These are phyloP conservation scores for Baronia brevicornis DNA, from an alignment of 2,888 invertebrate genomes.

Conservation along the genomic window DNA sequence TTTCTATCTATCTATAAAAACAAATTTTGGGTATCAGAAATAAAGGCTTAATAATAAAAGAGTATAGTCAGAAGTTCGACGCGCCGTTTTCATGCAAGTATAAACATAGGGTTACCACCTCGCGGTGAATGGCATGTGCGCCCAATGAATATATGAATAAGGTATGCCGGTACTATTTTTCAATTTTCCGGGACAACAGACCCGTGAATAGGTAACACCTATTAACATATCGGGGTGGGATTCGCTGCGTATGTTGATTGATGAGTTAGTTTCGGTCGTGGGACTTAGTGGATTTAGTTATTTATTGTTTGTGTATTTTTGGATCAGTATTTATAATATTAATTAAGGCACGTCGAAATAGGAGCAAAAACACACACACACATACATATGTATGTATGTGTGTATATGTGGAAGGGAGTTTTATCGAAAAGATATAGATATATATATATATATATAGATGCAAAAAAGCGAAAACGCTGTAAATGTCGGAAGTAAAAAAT, in stretches of 20 bases:
- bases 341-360: too few relatives aligned
- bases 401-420: too few relatives aligned
- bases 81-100: conserved; percentile 1
- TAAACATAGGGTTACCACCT: conserved; percentile 21
- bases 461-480: too few relatives aligned
- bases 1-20: too few relatives aligned
- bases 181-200: conserved; percentile 69
- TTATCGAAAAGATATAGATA: too few relatives aligned
- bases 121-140: conserved; percentile 20
- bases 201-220: conserved; percentile 46
- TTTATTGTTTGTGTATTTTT: conserved; percentile 2
- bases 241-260: conserved; percentile 32
- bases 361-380: too few relatives aligned
- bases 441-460: too few relatives aligned
- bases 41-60: too few relatives aligned
- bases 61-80: not conserved
- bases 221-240: conserved; percentile 41
- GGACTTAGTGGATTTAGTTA: conserved; percentile 4
- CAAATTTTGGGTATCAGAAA: too few relatives aligned
- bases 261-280: conserved; percentile 21
- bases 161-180: conserved; percentile 52
- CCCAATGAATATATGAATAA: conserved; percentile 66
- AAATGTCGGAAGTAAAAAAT: too few relatives aligned
- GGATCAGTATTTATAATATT: not conserved
- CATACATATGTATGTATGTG: too few relatives aligned